Evolutionary conservation across 2,113 vertebrate species (phyloP), one percentile per base, ranked within the genome.

Genomic region (Peromyscus maniculatus): DNA sequence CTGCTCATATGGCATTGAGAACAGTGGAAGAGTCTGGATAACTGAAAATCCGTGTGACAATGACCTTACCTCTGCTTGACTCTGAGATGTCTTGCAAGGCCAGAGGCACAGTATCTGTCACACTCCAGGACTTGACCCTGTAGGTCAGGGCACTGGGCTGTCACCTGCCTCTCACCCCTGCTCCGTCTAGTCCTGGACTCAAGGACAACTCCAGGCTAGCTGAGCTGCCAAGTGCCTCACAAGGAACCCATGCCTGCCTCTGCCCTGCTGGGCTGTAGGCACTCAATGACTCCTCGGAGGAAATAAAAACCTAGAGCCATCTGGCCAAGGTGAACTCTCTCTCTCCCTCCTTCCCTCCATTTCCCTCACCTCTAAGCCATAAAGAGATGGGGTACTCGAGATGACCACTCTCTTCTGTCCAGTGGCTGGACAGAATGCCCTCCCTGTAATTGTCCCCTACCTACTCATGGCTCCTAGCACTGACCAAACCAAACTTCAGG

Each of bases 201-300:
- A 72, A 26, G 28, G 21, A 19, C 16, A 36, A 46, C 62, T 12
- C 16, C 24, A 49, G n/a, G 89, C 28, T 43, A 49, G 22, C 12
- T 39, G 77, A 26, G n/a, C 78, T 67, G 8, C 36, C 66, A 59
- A 66, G 8, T 19, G 26, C 36, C 17, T 15, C 13, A 46, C 0
- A 31, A 79, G 64, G 36, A n/a, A 28, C 49, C 80, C 46, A 82
- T n/a, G 5, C 5, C 26, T 26, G 10, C 33, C 19, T 15, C 28
- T 62, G n/a, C 1, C 4, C 43, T 17, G 91, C 15, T 33, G 26
- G 0, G 0, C n/a, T 39, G 0, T 0, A 26, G 90, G 71, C 3
- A 4, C 3, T 19, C 36, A 83, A n/a, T 0, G 1, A 79, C 13
- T 52, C 36, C 67, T 43, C n/a, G 11, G 3, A 15, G 46, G 21